Percentiles rank a stretch among this genome's conserved stretches.
Conservation (phyloP, 1,140 invertebrate genomes). For the Drosophila varians region DNA sequence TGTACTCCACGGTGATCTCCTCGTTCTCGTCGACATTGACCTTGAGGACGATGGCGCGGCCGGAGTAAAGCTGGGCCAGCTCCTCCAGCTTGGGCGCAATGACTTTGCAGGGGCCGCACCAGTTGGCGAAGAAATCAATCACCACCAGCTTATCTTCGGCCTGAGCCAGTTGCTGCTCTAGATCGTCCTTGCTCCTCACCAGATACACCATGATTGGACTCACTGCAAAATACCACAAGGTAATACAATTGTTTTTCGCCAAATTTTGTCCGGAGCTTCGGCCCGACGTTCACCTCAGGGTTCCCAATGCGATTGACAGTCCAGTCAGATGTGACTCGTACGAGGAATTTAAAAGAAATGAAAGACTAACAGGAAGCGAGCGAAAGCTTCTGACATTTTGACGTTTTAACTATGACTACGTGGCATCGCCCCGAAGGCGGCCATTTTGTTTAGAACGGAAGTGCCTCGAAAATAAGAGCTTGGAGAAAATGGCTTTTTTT, state of each 20-base stretch:
- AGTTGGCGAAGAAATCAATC: conserved; percentile 91
- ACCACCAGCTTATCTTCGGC: conserved; percentile 93
- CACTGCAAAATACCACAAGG: neutral
- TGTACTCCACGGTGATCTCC: conserved; percentile 91
- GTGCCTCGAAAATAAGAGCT: neutral
- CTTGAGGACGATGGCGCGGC: conserved; percentile 85
- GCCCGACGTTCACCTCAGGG: neutral
- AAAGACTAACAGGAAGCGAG: neutral
- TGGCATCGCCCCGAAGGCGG: neutral
- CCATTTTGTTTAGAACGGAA: neutral
- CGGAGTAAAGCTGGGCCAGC: conserved; percentile 85
- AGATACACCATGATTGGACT: conserved; percentile 56
- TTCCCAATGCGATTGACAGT: neutral
- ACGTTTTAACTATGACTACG: neutral
- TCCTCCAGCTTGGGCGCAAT: conserved; percentile 93
- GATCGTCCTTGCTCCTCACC: conserved; percentile 84
- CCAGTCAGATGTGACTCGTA: neutral
- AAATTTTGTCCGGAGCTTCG: neutral
- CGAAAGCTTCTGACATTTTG: neutral
- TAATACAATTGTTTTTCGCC: neutral
- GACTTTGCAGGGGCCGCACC: conserved; percentile 96
- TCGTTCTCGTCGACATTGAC: conserved; percentile 96
- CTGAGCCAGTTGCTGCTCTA: conserved; percentile 85
- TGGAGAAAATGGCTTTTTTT: neutral
- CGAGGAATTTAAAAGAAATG: neutral